Base-by-base conservation (phyloP, 2,888 invertebrate species). In the Amphipoea lucens region DNA sequence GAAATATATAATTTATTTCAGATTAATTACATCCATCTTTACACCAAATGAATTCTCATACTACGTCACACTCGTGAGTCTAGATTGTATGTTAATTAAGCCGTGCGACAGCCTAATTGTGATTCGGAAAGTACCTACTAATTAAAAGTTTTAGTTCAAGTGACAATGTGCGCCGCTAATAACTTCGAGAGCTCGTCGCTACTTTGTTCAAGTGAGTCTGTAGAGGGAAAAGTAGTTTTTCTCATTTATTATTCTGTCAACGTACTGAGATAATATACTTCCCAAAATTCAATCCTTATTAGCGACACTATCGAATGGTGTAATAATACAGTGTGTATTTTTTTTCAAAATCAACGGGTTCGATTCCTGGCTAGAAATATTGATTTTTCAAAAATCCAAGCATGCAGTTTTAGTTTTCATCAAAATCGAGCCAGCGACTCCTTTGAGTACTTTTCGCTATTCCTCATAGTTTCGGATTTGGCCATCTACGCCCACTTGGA, bases 21-120 rank as follows among this genome's bases (percentile, higher is more conserved):
- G 29, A 29, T 1, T 29, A 29, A 29, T 29, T 29, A 29, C 0
- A 29, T 29, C 29, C 29, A 29, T 29, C 29, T 48, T 17, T 57
- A 1, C 66, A 40, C 76, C 40, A 9, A 48, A 29, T 57, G 5
- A 65, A 65, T 65, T 36, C 4, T 1, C 23, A 57, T 3, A 40
- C 17, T 65, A 23, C 40, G 54, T 54, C 11, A 60, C 51, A 78
- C 42, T 51, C 9, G 17, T 0, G 29, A 72, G 14, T 75, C 54
- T 23, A 57, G 40, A 57, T 82, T 65, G 57, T 75, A 83, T 76
- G 79, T 83, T 79, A 66, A 83, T 83, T 66, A 83, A 42, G 20
- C 17, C 17, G 45, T 4, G 76, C n/a, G 65, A 79, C 48, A 83
- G 11, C 14, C 42, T 79, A 83, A 79, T 83, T 79, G 83, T 79